Evolutionary conservation across 53 echinoderm and acorn worm genomes (phyloP), one percentile per base, ranked within the genome.

Genomic region (Holothuria scabra): DNA sequence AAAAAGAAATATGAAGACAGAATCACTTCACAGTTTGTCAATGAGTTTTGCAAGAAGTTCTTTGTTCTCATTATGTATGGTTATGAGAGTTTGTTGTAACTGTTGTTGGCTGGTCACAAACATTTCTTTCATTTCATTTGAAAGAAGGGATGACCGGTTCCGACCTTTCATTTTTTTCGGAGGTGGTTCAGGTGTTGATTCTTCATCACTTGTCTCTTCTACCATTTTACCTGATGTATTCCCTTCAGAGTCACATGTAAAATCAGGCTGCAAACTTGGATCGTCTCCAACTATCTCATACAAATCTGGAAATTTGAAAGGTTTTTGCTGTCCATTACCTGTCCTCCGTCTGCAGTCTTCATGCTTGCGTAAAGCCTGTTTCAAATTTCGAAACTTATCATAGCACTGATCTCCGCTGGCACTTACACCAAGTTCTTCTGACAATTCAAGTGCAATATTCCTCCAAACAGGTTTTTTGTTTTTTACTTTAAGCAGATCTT

Each of bases 11-110:
- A 68, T 21, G 6, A 68, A 34, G 9, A 68, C 1, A 68, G 9
- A 68, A 29, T 68, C 31, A 34, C 8, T 37, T 68, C 46, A 76
- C 12, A 76, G 76, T 76, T 56, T 76, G 1, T 76, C 56, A 24
- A 76, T 56, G 4, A 76, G 56, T 76, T 76, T 76, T 30, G 76
- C 0, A 25, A 56, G 31, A 52, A 76, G 20, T 5, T 22, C 76
- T 20, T 56, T 56, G 30, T 76, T 76, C 18, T 56, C 76, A 56
- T 56, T 52, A 24, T 76, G 56, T 25, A 76, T 56, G 13, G 56
- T 76, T 28, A 76, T 26, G 0, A 56, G 56, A 9, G 56, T 76
- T 56, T 26, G 25, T 76, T 56, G 56, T 8, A 76, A 56, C 12
- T 52, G 28, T 28, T 28, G 22, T 30, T 56, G 56, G 31, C 56